phyloP scores from a whole-genome alignment of 2,888 invertebrate genomes.

The Lasioglossum malachurum region DNA sequence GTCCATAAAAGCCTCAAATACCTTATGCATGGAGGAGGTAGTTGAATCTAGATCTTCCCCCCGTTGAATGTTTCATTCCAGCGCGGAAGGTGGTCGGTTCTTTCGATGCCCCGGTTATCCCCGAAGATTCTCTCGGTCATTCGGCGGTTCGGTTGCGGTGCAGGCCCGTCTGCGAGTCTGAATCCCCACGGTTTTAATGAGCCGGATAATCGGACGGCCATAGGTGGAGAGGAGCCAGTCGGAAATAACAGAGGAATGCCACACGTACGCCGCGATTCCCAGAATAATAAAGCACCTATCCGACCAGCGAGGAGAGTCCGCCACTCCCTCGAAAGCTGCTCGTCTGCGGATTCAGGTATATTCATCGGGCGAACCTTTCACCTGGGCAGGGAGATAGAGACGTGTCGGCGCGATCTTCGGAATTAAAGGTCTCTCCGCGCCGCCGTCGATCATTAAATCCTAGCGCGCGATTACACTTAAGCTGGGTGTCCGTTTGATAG shows the following conservation, averaged over 20 bases:
- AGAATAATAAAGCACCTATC: constrained; percentile 66
- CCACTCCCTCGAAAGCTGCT: constrained; percentile 49
- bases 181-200: constrained; percentile 57
- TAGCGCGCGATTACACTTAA: constrained; percentile 71
- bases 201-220: constrained; percentile 31
- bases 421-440: constrained; percentile 77
- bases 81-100: constrained; percentile 16
- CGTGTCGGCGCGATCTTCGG: constrained; percentile 73
- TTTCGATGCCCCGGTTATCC: constrained; percentile 6
- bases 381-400: constrained; percentile 69
- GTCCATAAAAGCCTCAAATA: constrained; percentile 10
- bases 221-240: constrained; percentile 20
- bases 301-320: constrained; percentile 38
- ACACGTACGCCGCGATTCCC: constrained; percentile 52
- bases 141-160: constrained; percentile 19
- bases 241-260: constrained; percentile 56
- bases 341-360: constrained; percentile 66
- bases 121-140: constrained; percentile 18
- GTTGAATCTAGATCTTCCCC: constrained; percentile 15
- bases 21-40: constrained; percentile 4
- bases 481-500: not conserved
- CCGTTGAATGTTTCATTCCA: constrained; percentile 6
- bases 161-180: constrained; percentile 20
- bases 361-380: constrained; percentile 67
- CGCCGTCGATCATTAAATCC: constrained; percentile 76